phyloP scores from a whole-genome alignment of 2,113 vertebrate species.

The Macroglossus sobrinus region DNA sequence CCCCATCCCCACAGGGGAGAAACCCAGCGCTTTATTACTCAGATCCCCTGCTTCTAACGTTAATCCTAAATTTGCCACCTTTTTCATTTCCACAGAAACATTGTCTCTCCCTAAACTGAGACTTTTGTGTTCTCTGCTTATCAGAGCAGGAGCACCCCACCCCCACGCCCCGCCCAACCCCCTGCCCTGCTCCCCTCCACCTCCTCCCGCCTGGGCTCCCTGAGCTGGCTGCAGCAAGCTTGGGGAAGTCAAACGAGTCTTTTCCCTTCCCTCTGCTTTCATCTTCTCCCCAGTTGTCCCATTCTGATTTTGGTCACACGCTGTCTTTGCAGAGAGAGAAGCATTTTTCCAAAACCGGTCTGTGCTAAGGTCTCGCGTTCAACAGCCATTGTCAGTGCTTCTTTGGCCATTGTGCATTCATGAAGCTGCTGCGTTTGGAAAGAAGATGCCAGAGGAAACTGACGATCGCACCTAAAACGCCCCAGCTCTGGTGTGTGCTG shows the following conservation, averaged over 20 bases:
- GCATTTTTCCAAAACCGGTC: neutral
- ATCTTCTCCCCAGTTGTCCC: neutral
- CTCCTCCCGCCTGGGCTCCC: fast-evolving
- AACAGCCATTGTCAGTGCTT: neutral
- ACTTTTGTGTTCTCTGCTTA: too few relatives aligned
- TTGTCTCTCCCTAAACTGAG: neutral
- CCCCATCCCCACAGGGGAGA: fast-evolving
- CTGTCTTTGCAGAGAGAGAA: neutral
- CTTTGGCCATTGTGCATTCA: neutral
- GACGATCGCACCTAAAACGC: fast-evolving
- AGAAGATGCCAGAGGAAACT: neutral
- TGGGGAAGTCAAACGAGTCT: too few relatives aligned
- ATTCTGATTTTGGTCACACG: neutral
- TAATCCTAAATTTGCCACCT: neutral
- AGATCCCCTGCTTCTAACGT: fast-evolving
- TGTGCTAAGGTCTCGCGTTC: neutral
- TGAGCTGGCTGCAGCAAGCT: fast-evolving
- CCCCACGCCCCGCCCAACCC: neutral
- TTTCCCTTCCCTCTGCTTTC: fast-evolving
- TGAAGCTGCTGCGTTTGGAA: neutral
- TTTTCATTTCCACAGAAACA: neutral
- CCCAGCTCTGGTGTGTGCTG: too few relatives aligned
- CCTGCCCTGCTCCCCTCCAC: too few relatives aligned
- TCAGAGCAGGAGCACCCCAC: too few relatives aligned
- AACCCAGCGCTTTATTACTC: neutral